A percentile compares a stretch with the other conserved stretches of the same genome.
phyloP scores from a whole-genome alignment of 2,797 vertebrate genomes.

The Synanceia verrucosa region DNA sequence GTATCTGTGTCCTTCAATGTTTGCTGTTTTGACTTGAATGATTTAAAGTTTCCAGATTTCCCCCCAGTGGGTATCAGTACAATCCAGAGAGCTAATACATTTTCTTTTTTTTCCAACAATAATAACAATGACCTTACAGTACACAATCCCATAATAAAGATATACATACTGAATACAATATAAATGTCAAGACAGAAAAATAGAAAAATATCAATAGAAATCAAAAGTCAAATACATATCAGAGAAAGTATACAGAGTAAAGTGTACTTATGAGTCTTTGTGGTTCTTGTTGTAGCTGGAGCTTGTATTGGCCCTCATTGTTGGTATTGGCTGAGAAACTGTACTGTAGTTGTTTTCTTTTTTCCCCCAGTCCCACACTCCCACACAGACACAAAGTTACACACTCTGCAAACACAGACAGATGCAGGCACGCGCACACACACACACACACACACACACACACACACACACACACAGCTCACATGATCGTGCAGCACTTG shows the following conservation, averaged over 20 bases:
- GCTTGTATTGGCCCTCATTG: conserved; percentile 69
- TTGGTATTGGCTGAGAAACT: conserved; percentile 71
- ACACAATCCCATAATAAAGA: conserved; percentile 86
- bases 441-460: conserved; percentile 14
- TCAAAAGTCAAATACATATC: conserved; percentile 83
- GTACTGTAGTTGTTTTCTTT: conserved; percentile 41
- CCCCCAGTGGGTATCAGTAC: conserved; percentile 61
- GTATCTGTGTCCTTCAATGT: conserved; percentile 76
- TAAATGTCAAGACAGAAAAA: conserved; percentile 87
- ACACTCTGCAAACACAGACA: conserved; percentile 55
- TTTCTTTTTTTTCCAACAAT: conserved; percentile 71
- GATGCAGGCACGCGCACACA: conserved; percentile 32
- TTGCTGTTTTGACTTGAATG: conserved; percentile 63
- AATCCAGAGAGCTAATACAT: conserved; percentile 78
- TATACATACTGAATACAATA: conserved; percentile 83
- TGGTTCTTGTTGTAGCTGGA: conserved; percentile 73
- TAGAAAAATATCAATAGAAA: conserved; percentile 89
- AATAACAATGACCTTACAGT: conserved; percentile 82
- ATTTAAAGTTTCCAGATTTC: conserved; percentile 66
- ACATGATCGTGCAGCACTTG: conserved; percentile 97
- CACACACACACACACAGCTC: conserved; percentile 63
- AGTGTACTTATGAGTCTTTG: conserved; percentile 77
- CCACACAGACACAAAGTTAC: conserved; percentile 38
- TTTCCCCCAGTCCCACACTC: conserved; percentile 53
- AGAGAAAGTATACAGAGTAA: conserved; percentile 76